Evolutionary conservation across 2,113 vertebrate species (phyloP), one percentile per base, ranked within the genome.

Genomic region (Motacilla tschutschensis): DNA sequence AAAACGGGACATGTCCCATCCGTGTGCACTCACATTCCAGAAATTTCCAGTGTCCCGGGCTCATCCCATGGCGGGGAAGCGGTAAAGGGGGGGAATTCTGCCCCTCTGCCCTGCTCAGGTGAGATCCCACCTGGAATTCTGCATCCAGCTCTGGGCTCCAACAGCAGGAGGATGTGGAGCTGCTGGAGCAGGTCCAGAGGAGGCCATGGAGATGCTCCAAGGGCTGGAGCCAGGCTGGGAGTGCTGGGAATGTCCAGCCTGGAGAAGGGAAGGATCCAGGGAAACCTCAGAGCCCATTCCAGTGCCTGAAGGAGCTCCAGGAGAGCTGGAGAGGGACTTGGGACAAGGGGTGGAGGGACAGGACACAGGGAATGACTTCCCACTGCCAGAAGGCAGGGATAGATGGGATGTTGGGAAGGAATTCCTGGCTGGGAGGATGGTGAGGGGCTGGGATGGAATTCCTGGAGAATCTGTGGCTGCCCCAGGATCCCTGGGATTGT

Each of bases 341-440:
- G 50, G 35, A 31, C 0, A 11, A 21, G 8, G 33, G 8, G 13
- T 38, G 41, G 41, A 46, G 8, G 3, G 20, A 2, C n/a, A 54
- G 40, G 48, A 77, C 59, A 44, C 40, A 36, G 48, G 33, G 74
- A 65, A 65, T 55, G 60, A 33, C 14, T 65, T 65, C 50, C 60
- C n/a, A 16, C 40, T 54, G n/a, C n/a, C 12, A 13, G 26, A 64
- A 12, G 26, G 26, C 15, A 24, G 59, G 12, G 25, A 0, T 4
- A 0, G 48, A 2, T 46, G 33, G 21, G 13, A 65, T 20, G 6
- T 21, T 26, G 50, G 60, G 33, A 65, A 38, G 17, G 8, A 55
- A 65, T 65, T 46, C 33, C 0, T 46, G 0, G 0, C 22, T 33
- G 17, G 0, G 35, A 26, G 14, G 0, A 8, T 13, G n/a, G 8